Conservation (phyloP, 2,888 invertebrate species). For the Nineta flava region DNA sequence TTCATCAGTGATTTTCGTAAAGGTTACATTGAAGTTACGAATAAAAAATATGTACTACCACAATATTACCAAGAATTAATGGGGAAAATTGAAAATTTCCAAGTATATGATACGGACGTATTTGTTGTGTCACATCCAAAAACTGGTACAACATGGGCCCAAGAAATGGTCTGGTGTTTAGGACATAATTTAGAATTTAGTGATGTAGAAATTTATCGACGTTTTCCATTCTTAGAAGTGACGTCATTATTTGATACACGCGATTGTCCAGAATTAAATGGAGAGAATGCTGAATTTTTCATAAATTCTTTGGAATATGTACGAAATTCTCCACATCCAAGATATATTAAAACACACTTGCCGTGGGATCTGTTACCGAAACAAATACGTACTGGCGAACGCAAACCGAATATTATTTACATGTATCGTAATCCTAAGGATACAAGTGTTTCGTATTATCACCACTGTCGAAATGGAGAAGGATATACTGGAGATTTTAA, state of each 20-base stretch:
- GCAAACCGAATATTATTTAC: constrained; percentile 1
- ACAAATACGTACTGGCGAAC: not conserved
- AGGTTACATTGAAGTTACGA: not conserved
- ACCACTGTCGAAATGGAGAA: constrained; percentile 10
- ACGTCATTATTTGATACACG: not conserved
- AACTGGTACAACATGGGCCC: not conserved
- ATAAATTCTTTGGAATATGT: not conserved
- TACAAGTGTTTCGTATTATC: constrained; percentile 1
- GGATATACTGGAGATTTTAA: constrained; percentile 13
- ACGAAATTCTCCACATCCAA: not conserved
- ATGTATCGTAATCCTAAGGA: constrained; percentile 2
- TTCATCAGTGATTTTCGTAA: not conserved
- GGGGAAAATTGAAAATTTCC: constrained; percentile 12
- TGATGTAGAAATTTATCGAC: not conserved
- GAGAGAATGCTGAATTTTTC: not conserved
- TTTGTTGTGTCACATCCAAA: constrained; percentile 10
- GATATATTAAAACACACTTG: not conserved
- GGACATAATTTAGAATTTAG: not conserved
- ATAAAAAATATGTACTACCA: not conserved
- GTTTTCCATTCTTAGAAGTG: constrained; percentile 1
- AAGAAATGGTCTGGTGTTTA: constrained; percentile 2
- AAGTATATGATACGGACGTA: constrained; percentile 13
- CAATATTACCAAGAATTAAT: not conserved
- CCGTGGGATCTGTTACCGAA: not conserved
- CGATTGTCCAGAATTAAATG: not conserved